Evolutionary conservation across 1,140 invertebrate genomes (phyloP).

Genomic region (Bombus waltoni): DNA sequence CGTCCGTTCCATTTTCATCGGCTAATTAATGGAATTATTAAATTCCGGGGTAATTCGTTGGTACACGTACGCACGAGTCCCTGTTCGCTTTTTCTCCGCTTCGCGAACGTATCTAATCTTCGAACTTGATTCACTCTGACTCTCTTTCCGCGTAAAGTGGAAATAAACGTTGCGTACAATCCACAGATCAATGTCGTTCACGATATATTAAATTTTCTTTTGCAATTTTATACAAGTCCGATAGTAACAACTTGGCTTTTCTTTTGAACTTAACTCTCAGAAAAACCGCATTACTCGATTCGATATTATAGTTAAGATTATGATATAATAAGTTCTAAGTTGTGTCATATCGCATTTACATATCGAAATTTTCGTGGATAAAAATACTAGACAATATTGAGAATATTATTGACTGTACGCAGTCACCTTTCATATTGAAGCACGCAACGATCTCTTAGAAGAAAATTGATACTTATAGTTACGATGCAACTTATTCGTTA

Average conservation of each 20-base stretch:
- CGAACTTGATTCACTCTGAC: too few species aligned
- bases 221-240: too few species aligned
- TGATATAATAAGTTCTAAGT: background rate
- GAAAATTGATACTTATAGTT: background rate
- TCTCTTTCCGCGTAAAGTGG: too few species aligned
- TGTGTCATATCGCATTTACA: background rate
- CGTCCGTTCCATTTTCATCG: slow-evolving; percentile 37
- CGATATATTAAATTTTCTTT: background rate
- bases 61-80: background rate
- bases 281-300: background rate
- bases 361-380: background rate
- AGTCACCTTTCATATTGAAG: background rate
- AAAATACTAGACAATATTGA: background rate
- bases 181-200: background rate
- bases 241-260: background rate
- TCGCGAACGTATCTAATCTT: background rate
- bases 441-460: too few species aligned
- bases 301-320: background rate
- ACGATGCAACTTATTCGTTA: background rate
- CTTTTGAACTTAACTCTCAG: background rate
- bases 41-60: slow-evolving; percentile 35
- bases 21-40: slow-evolving; percentile 38
- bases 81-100: background rate
- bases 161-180: too few species aligned
- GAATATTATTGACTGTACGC: background rate